phyloP scores from a whole-genome alignment of 2,113 vertebrate genomes.

The Oxyruncus cristatus region DNA sequence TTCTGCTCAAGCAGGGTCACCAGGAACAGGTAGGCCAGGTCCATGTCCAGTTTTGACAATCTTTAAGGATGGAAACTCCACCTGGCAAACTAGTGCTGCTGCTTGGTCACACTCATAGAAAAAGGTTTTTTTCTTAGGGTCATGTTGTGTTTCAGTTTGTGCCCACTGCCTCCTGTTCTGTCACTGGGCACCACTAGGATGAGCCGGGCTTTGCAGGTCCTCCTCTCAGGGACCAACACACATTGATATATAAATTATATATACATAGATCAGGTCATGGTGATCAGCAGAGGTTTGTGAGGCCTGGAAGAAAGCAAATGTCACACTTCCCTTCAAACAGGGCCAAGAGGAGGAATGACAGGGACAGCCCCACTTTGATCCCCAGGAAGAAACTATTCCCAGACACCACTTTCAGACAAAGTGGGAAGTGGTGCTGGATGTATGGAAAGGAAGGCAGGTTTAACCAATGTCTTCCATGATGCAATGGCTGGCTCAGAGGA shows the following conservation, averaged over 20 bases:
- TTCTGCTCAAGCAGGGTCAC: background rate
- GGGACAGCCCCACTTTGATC: background rate
- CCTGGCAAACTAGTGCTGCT: background rate
- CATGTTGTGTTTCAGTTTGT: background rate
- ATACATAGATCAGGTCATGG: background rate
- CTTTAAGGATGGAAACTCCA: background rate
- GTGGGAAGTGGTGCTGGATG: background rate
- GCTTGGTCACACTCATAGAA: background rate
- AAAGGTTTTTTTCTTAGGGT: background rate
- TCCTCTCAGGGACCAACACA: background rate
- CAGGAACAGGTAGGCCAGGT: background rate
- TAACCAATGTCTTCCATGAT: background rate
- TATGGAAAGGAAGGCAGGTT: background rate
- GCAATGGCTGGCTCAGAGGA: background rate
- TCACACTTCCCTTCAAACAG: background rate
- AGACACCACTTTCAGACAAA: background rate
- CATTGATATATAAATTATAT: background rate
- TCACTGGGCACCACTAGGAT: background rate
- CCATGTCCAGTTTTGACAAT: background rate
- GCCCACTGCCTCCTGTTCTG: background rate
- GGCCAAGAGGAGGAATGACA: background rate
- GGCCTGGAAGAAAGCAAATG: background rate
- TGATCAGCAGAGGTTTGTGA: fast-evolving
- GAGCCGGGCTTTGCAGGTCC: background rate
- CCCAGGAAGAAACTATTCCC: background rate